Evolutionary conservation across 1,140 invertebrate species (phyloP).

Genomic region (Helicoverpa armigera): DNA sequence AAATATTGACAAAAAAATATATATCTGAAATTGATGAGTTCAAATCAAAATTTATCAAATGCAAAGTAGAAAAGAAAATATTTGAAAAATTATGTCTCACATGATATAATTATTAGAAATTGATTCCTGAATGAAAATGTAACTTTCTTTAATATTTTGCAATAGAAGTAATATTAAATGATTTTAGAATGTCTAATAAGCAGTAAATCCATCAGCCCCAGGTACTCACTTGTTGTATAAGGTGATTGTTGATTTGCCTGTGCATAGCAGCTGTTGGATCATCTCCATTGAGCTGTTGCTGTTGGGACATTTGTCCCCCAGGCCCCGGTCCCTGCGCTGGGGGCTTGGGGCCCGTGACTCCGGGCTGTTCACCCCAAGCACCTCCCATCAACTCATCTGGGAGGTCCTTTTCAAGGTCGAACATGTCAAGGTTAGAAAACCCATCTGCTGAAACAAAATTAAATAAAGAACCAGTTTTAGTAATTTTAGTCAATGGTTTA

Average conservation of each 20-base stretch:
- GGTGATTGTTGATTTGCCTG: conserved; percentile 89
- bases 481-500: neutral
- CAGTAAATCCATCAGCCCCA: conserved; percentile 61
- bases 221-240: conserved; percentile 88
- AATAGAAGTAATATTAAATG: neutral
- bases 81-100: too few species aligned
- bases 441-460: conserved; percentile 87
- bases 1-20: too few species aligned
- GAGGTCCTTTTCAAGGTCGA: conserved; percentile 96
- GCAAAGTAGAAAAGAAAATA: too few species aligned
- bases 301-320: conserved; percentile 85
- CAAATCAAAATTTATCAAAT: too few species aligned
- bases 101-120: too few species aligned
- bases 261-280: conserved; percentile 87
- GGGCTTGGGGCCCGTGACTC: conserved; percentile 89
- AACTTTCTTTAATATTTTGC: neutral
- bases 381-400: conserved; percentile 95
- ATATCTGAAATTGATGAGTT: too few species aligned
- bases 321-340: conserved; percentile 92
- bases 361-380: conserved; percentile 90
- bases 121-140: too few species aligned
- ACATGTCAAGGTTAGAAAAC: conserved; percentile 93
- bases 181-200: neutral
- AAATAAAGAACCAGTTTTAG: neutral
- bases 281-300: conserved; percentile 90